Evolutionary conservation across 2,888 invertebrate species (phyloP).

Genomic region (Gibbula magus): DNA sequence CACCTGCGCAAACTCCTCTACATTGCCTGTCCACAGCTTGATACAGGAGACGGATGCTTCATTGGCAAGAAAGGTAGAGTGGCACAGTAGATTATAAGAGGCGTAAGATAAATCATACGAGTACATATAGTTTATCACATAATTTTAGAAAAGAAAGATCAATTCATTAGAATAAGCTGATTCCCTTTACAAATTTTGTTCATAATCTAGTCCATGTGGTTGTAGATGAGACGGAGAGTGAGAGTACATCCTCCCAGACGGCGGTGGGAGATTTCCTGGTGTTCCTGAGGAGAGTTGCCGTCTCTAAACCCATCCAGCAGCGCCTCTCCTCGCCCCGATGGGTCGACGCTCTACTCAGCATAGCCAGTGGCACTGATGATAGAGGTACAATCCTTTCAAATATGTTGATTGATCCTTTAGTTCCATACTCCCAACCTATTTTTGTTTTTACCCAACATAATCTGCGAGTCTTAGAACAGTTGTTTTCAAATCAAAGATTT

Average conservation of each 20-base stretch:
- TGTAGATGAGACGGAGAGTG: background rate
- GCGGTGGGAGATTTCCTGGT: slow-evolving; percentile 79
- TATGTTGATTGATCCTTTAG: background rate
- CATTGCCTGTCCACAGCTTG: slow-evolving; percentile 30
- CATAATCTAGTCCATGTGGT: background rate
- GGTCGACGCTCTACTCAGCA: slow-evolving; percentile 77
- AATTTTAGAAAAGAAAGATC: too few species aligned
- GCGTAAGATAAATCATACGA: too few species aligned
- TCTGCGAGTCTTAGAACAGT: too few species aligned
- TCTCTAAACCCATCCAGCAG: slow-evolving; percentile 76
- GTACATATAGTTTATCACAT: too few species aligned
- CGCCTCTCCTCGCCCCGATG: slow-evolving; percentile 77
- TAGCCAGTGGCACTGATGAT: slow-evolving; percentile 54
- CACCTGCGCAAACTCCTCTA: slow-evolving; percentile 71
- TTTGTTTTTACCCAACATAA: too few species aligned
- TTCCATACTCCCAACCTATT: too few species aligned
- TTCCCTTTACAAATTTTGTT: too few species aligned
- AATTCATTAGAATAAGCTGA: too few species aligned
- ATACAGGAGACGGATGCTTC: background rate
- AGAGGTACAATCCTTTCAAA: slow-evolving; percentile 6
- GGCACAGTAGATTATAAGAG: background rate
- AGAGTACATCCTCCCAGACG: slow-evolving; percentile 39
- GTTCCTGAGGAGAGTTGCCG: slow-evolving; percentile 78
- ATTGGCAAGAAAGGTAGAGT: background rate
- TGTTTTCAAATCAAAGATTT: too few species aligned